Evolutionary conservation across 2,888 invertebrate genomes (phyloP).

Genomic region (Dermolepida albohirtum): DNA sequence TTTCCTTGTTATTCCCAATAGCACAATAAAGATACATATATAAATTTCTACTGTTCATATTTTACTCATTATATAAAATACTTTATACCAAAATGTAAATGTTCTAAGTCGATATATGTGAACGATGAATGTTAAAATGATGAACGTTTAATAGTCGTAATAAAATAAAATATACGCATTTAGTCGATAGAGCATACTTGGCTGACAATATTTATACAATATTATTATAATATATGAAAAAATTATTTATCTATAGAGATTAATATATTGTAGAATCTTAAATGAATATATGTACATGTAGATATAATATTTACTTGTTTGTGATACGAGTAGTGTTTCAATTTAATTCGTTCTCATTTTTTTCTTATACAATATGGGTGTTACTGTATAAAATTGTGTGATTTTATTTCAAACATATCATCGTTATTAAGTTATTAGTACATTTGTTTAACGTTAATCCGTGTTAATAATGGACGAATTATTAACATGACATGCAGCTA

Average conservation of each 20-base stretch:
- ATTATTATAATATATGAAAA: constrained; percentile 9
- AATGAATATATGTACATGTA: constrained; percentile 16
- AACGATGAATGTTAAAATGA: constrained; percentile 6
- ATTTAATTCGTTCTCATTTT: constrained; percentile 15
- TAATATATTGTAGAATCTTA: constrained; percentile 20
- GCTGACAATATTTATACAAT: constrained; percentile 38
- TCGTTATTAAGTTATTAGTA: constrained; percentile 21
- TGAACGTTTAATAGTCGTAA: constrained; percentile 19
- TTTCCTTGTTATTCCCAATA: no score
- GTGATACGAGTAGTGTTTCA: constrained; percentile 12
- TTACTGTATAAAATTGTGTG: constrained; percentile 25
- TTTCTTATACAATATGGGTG: constrained; percentile 6
- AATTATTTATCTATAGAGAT: constrained; percentile 34
- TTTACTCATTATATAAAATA: no score
- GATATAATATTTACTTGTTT: constrained; percentile 19
- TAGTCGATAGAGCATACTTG: constrained; percentile 36
- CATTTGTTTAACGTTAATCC: constrained; percentile 28
- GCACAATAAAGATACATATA: no score
- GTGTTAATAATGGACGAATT: constrained; percentile 37
- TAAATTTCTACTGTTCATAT: no score
- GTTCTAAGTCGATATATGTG: constrained; percentile 3
- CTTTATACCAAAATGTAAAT: constrained; percentile 3
- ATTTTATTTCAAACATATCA: constrained; percentile 40
- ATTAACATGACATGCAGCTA: constrained; percentile 41
- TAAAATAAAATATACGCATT: constrained; percentile 15